Percentiles rank a stretch among this genome's conserved stretches.
Conservation (phyloP, 1,140 invertebrate species). For the Pseudachorutes palmiensis region DNA sequence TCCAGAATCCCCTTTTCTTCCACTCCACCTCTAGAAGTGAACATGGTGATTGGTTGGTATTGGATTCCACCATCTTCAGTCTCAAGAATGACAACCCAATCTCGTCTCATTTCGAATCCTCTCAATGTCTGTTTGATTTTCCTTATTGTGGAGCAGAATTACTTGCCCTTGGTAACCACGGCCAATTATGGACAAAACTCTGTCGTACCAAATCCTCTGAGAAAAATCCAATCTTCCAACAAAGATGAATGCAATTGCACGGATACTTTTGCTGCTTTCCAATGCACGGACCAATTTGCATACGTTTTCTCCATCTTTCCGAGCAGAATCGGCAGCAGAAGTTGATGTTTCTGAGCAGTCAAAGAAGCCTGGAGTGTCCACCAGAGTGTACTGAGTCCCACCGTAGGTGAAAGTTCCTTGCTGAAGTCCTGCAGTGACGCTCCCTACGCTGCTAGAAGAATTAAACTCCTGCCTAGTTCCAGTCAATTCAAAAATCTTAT, state of each 20-base stretch:
- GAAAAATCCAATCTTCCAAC: neutral
- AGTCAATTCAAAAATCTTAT: neutral
- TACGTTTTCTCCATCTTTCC: conserved; percentile 2
- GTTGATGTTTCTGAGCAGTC: neutral
- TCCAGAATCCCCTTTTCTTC: neutral
- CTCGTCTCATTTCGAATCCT: neutral
- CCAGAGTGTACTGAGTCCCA: neutral
- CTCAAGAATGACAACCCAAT: neutral
- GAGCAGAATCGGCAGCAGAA: neutral
- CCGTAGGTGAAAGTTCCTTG: neutral
- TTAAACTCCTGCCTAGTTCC: neutral
- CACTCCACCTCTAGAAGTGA: no score
- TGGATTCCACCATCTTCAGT: neutral
- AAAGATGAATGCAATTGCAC: conserved; percentile 1
- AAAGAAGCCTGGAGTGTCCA: conserved; percentile 15
- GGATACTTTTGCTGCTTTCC: conserved; percentile 4
- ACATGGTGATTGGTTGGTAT: neutral
- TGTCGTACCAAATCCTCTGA: conserved; percentile 12
- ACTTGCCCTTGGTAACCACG: neutral
- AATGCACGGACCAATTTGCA: conserved; percentile 11
- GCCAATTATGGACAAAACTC: neutral
- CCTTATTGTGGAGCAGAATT: conserved; percentile 8
- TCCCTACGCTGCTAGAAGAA: neutral
- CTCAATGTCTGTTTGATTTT: conserved; percentile 1
- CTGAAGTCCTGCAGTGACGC: neutral